Conservation (phyloP, 1,140 invertebrate genomes). For the Colletes gigas region DNA sequence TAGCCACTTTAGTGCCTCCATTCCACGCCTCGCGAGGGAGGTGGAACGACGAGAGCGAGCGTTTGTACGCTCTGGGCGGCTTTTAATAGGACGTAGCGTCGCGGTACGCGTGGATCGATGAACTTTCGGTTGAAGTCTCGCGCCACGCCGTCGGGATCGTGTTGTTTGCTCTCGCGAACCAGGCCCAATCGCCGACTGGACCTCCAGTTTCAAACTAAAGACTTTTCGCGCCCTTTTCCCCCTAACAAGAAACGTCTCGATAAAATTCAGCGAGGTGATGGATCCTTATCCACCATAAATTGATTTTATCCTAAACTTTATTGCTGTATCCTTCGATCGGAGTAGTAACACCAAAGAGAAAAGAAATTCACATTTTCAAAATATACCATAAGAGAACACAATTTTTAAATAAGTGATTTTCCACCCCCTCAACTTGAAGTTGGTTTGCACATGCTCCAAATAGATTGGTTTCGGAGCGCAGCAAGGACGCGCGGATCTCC, state of each 20-base stretch:
- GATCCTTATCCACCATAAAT: too few species aligned
- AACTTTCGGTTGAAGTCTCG: conserved; percentile 53
- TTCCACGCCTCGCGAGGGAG: conserved; percentile 57
- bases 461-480: neutral
- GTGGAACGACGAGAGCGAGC: conserved; percentile 45
- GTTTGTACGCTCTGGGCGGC: conserved; percentile 53
- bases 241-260: too few species aligned
- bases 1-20: conserved; percentile 62
- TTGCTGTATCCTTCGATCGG: too few species aligned
- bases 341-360: too few species aligned
- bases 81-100: conserved; percentile 68
- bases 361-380: too few species aligned
- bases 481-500: neutral
- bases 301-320: too few species aligned
- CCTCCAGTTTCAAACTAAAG: neutral
- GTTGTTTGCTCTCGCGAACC: conserved; percentile 5
- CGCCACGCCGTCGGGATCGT: conserved; percentile 16
- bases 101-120: conserved; percentile 59
- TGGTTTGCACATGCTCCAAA: too few species aligned
- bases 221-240: neutral
- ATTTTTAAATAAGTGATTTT: too few species aligned
- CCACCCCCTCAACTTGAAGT: too few species aligned
- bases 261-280: too few species aligned
- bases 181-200: neutral
- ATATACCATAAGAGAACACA: too few species aligned